A percentile compares a stretch with the other conserved stretches of the same genome.
phyloP scores from a whole-genome alignment of 2,113 vertebrate genomes.

The Aegotheles bennettii region DNA sequence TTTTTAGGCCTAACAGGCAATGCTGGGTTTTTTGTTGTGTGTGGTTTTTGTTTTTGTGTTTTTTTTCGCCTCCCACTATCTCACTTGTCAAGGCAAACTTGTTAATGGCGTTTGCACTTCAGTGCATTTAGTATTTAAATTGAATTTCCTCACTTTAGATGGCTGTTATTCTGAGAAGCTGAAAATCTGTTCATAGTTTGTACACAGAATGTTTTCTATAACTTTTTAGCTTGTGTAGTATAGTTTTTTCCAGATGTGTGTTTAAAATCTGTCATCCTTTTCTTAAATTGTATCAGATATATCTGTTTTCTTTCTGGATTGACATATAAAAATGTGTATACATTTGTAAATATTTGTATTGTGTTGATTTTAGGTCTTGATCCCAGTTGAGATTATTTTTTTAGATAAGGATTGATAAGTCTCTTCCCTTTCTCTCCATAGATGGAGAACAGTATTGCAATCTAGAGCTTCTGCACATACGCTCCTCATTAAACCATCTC shows the following conservation, averaged over 20 bases:
- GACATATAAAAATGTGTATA: not conserved
- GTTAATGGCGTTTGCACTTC: not conserved
- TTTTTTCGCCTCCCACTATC: not conserved
- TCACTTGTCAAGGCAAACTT: not conserved
- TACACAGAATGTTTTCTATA: not conserved
- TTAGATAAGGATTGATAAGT: not conserved
- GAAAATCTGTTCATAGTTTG: not conserved
- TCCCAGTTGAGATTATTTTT: not conserved
- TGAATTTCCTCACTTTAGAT: not conserved
- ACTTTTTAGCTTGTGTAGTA: not conserved
- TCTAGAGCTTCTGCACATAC: slow-evolving; percentile 9
- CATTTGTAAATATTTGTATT: not conserved
- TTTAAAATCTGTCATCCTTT: not conserved
- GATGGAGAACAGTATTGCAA: not conserved
- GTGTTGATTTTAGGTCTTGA: not conserved
- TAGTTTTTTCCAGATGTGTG: not conserved
- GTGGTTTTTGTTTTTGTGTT: not conserved
- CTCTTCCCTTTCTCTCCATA: not conserved
- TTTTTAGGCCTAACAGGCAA: not conserved
- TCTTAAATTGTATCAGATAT: not conserved
- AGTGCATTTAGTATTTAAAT: not conserved
- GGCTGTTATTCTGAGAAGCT: not conserved
- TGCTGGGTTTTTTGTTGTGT: not conserved
- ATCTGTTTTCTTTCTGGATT: not conserved
- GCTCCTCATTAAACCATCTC: slow-evolving; percentile 45